Base-by-base conservation (phyloP, 2,113 vertebrate species). In the Labrus mixtus region DNA sequence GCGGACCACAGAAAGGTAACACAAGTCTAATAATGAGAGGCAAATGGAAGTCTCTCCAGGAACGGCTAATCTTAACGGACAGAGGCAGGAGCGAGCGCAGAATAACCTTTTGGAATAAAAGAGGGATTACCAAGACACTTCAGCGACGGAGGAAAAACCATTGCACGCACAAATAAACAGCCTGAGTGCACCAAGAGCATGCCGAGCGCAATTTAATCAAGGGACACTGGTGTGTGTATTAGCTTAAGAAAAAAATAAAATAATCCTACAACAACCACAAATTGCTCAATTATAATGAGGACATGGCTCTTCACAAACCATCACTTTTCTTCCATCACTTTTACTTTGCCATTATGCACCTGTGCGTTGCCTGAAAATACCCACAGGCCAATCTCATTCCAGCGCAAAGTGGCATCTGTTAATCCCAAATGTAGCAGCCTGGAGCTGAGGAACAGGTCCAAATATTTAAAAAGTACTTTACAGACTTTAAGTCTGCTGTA, bases 61-160 rank as follows among this genome's bases (percentile, higher is more conserved):
- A 91, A 85, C 76, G 84, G 90, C 87, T 95, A 93, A 95, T 94
- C 94, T 92, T 90, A 78, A 87, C 86, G 57, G 88, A 79, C 88
- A 91, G 88, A 84, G 63, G 69, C 54, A 62, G 83, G 81, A 89
- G 84, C 80, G 78, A 82, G 87, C 70, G 66, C 72, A 86, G 91
- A 92, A 90, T 87, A 91, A 92, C 91, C 90, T 92, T 81, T 85
- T 3, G 85, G 84, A 92, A 94, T 92, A 94, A 94, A 94, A 91
- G 91, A 85, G 83, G 93, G 93, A 94, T 94, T 94, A 94, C 72
- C 71, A 58, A 91, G 70, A 89, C 89, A 88, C 93, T 93, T 91
- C 85, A 88, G 88, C 56, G 11, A 85, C 71, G 19, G 66, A 80
- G 68, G 59, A 89, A 90, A 90, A 91, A 85, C 78, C 79, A 86